Percentiles rank a stretch among this genome's conserved stretches.
Evolutionary conservation across 2,113 vertebrate species (phyloP).

Genomic region (Piaya cayana): DNA sequence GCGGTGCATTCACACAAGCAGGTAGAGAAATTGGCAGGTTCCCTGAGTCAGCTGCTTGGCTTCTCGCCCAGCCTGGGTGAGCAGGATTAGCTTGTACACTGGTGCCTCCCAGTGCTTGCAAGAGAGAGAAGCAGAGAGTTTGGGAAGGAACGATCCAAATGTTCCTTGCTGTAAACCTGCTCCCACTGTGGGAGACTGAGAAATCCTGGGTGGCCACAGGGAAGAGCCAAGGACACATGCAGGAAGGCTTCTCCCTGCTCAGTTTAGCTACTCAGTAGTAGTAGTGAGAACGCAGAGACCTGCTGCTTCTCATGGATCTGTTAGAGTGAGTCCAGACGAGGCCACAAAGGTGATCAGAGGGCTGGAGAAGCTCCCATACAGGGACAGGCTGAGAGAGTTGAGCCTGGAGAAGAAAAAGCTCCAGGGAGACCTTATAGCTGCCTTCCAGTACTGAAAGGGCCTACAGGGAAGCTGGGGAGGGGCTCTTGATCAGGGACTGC

Average conservation of each 20-base stretch:
- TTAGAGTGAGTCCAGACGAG: too few relatives aligned
- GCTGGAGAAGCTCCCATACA: too few relatives aligned
- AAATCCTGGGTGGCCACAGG: background rate
- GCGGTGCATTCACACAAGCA: fast-evolving
- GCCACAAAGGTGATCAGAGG: too few relatives aligned
- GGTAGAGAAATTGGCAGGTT: background rate
- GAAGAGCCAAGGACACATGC: too few relatives aligned
- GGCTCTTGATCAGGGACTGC: too few relatives aligned
- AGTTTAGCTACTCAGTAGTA: fast-evolving
- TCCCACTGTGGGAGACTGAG: fast-evolving
- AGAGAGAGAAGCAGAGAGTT: background rate
- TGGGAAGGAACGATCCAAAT: background rate
- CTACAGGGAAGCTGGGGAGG: too few relatives aligned
- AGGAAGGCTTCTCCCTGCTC: too few relatives aligned
- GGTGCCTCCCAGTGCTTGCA: constrained; percentile 43
- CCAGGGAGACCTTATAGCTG: too few relatives aligned
- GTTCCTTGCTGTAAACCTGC: fast-evolving
- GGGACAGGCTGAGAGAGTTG: too few relatives aligned
- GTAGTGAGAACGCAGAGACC: background rate
- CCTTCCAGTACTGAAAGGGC: too few relatives aligned
- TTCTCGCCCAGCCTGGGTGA: background rate
- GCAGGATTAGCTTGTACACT: background rate
- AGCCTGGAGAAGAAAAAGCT: too few relatives aligned
- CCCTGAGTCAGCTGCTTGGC: background rate
- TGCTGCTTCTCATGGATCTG: background rate